Conservation (phyloP, 2,797 vertebrate species). For the Novumbra hubbsi region DNA sequence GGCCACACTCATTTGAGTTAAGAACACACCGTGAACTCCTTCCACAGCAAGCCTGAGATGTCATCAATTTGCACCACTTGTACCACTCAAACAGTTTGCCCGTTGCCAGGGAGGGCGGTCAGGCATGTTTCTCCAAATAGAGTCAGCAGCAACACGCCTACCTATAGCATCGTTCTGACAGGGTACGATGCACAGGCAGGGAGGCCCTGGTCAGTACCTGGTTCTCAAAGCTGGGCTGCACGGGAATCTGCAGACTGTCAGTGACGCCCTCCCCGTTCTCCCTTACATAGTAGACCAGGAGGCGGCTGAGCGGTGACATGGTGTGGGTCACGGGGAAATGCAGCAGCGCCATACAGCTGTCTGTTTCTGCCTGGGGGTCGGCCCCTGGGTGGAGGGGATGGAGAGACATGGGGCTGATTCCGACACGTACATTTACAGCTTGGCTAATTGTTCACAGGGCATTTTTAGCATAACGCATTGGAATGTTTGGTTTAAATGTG, state of each 20-base stretch:
- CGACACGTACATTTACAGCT: not conserved
- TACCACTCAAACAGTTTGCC: no score
- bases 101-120: no score
- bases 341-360: conserved; percentile 80
- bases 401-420: not conserved
- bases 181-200: no score
- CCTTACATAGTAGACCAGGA: conserved; percentile 86
- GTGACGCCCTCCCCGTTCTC: conserved; percentile 89
- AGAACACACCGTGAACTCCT: no score
- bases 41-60: no score
- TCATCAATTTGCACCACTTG: no score
- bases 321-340: conserved; percentile 71
- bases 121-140: no score
- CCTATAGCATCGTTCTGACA: not conserved
- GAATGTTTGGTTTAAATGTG: not conserved
- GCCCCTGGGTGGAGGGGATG: conserved; percentile 34
- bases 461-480: not conserved
- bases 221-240: conserved; percentile 83
- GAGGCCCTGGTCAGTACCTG: conserved; percentile 67
- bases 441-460: not conserved
- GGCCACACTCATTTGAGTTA: not conserved
- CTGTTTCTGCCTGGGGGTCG: conserved; percentile 69
- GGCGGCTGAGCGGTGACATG: conserved; percentile 85
- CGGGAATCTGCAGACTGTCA: conserved; percentile 83
- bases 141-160: no score